These are phyloP conservation scores for Deroplatys truncata DNA, from an alignment of 2,888 invertebrate genomes.

Conservation along the genomic window DNA sequence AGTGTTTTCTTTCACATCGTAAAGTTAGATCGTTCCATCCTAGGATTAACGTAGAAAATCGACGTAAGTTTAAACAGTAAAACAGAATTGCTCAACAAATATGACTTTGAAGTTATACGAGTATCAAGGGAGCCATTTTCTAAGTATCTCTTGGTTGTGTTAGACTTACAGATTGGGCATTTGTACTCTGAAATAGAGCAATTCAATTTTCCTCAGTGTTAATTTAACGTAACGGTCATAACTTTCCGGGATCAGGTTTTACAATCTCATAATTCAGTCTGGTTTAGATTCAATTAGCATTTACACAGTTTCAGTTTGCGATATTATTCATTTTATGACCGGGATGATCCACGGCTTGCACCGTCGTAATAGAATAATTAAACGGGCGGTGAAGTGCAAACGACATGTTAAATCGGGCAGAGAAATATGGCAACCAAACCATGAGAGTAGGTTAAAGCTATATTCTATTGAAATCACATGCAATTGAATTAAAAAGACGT, in stretches of 20 bases:
- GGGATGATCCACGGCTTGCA: not conserved
- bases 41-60: no score
- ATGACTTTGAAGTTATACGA: no score
- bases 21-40: no score
- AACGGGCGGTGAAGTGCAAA: not conserved
- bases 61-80: no score
- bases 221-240: not conserved
- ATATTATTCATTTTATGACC: not conserved
- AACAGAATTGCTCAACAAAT: no score
- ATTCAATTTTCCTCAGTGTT: no score
- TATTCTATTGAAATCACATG: not conserved
- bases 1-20: no score
- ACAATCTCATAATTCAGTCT: not conserved
- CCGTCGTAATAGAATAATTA: not conserved
- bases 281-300: not conserved
- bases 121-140: no score
- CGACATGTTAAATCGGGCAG: not conserved
- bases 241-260: not conserved
- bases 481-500: no score
- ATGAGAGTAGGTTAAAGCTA: not conserved
- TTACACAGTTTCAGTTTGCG: not conserved
- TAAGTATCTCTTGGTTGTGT: no score
- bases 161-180: no score
- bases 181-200: no score
- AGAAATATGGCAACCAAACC: not conserved